Conservation (phyloP, 35 echinoderm and acorn worm genomes). For the Lytechinus variegatus region DNA sequence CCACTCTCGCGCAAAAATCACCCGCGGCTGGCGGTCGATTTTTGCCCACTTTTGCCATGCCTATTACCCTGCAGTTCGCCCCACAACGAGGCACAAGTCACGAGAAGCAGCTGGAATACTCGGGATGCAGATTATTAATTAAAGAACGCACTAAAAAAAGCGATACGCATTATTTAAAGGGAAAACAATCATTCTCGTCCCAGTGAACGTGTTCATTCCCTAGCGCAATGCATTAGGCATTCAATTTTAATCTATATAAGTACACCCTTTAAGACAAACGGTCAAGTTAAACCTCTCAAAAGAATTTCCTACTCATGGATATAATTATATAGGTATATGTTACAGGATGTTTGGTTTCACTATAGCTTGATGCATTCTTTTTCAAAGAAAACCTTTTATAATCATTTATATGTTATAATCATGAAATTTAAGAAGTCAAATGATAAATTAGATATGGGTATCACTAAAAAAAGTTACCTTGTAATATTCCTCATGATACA, state of each 20-base stretch:
- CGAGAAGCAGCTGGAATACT: slow-evolving; percentile 25
- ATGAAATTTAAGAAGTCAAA: too few species aligned
- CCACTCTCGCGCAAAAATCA: slow-evolving; percentile 50
- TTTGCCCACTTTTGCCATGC: slow-evolving; percentile 20
- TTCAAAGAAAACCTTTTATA: not conserved
- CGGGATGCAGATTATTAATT: slow-evolving; percentile 38
- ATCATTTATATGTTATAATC: too few species aligned
- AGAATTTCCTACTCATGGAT: not conserved
- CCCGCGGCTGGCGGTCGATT: slow-evolving; percentile 26
- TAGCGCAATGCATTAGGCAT: not conserved
- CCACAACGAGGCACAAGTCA: not conserved
- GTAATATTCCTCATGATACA: too few species aligned
- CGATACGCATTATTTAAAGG: slow-evolving; percentile 17
- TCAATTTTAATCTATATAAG: not conserved
- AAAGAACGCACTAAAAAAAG: slow-evolving; percentile 43
- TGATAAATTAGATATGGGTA: too few species aligned
- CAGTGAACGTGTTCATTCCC: not conserved
- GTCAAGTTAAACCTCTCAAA: not conserved
- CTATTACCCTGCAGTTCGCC: slow-evolving; percentile 21
- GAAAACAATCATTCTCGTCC: not conserved
- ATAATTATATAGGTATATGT: not conserved
- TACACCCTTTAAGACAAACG: not conserved
- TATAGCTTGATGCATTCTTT: not conserved
- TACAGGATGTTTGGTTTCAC: not conserved
- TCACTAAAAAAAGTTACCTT: too few species aligned